These are phyloP conservation scores for Camponotus vicinus DNA, from an alignment of 1,140 invertebrate species.

Conservation along the genomic window DNA sequence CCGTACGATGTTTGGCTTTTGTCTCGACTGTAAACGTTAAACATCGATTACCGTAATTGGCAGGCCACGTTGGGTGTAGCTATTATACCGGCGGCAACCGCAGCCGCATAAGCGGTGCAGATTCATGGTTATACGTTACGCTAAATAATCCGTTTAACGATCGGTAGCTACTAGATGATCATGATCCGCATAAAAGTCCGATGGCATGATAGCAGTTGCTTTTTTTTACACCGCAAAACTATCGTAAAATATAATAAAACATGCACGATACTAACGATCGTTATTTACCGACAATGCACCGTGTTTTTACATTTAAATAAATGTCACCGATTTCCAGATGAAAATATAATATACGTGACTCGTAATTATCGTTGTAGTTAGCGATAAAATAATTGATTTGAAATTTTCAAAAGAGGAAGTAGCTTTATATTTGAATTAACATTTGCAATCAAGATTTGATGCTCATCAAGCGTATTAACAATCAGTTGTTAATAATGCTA, in stretches of 20 bases:
- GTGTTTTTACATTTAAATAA: background rate
- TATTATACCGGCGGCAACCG: constrained; percentile 68
- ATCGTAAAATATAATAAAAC: constrained; percentile 11
- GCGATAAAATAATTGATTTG: background rate
- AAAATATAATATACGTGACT: background rate
- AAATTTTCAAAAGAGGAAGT: too few species aligned
- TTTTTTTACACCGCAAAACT: constrained; percentile 25
- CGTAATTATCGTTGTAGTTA: background rate
- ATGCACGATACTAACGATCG: background rate
- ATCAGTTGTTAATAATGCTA: background rate
- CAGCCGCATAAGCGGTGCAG: constrained; percentile 72
- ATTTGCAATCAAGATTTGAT: constrained; percentile 10
- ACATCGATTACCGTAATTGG: constrained; percentile 81
- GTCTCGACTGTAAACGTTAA: constrained; percentile 75
- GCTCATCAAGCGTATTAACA: background rate
- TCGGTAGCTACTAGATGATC: constrained; percentile 27
- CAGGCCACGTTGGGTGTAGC: constrained; percentile 61
- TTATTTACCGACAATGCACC: background rate
- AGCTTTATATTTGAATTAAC: background rate
- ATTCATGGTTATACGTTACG: constrained; percentile 76
- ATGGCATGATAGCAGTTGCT: background rate
- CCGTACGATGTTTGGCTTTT: constrained; percentile 64
- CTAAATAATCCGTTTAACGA: constrained; percentile 79
- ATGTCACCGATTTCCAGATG: too few species aligned
- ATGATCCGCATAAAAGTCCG: constrained; percentile 3